phyloP scores from a whole-genome alignment of 1,140 invertebrate genomes.

The Brachionus paranguensis region DNA sequence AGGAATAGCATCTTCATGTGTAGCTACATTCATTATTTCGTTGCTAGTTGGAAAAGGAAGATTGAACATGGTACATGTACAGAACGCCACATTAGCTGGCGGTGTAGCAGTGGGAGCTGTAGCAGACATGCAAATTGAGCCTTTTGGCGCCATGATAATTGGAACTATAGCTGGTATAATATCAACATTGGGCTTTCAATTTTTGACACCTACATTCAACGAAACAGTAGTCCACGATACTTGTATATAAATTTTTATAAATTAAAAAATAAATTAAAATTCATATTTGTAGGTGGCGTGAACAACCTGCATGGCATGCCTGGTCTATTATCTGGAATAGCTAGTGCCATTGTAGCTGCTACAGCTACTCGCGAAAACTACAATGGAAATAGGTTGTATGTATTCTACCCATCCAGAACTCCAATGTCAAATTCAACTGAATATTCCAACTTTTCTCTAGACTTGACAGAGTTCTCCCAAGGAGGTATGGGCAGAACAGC shows the following conservation, averaged over 20 bases:
- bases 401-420: conserved; percentile 58
- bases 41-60: conserved; percentile 63
- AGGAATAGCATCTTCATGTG: conserved; percentile 72
- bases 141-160: conserved; percentile 74
- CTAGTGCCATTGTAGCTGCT: conserved; percentile 69
- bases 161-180: conserved; percentile 72
- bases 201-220: conserved; percentile 66
- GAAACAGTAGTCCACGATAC: conserved; percentile 12
- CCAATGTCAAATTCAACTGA: conserved; percentile 51
- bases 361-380: conserved; percentile 48
- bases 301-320: conserved; percentile 94
- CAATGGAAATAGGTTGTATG: conserved; percentile 50
- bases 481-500: conserved; percentile 63
- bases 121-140: conserved; percentile 74
- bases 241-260: background rate
- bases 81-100: conserved; percentile 59
- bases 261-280: background rate
- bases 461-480: conserved; percentile 44
- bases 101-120: conserved; percentile 62
- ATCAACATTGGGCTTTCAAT: conserved; percentile 77
- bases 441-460: conserved; percentile 44
- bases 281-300: conserved; percentile 83
- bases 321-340: conserved; percentile 73
- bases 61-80: conserved; percentile 51
- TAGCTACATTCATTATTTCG: conserved; percentile 75